These are phyloP conservation scores for Bradypodion pumilum DNA, from an alignment of 2,797 vertebrate genomes.

Conservation along the genomic window DNA sequence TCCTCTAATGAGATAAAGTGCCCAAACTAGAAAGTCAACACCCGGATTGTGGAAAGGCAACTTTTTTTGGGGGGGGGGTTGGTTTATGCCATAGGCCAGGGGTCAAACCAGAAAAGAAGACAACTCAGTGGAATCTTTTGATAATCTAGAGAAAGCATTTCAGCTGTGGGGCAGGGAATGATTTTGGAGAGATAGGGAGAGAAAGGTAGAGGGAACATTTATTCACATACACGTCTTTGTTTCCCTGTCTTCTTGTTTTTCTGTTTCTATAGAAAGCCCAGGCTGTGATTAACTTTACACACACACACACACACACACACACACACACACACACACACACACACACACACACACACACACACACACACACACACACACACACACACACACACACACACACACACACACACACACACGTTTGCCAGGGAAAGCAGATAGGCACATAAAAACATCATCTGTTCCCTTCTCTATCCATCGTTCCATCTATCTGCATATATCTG, in stretches of 20 bases:
- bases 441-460: background rate
- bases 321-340: too few relatives aligned
- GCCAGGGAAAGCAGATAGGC: background rate
- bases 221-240: constrained; percentile 9
- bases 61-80: background rate
- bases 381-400: background rate
- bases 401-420: background rate
- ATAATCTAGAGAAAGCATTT: constrained; percentile 34
- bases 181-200: constrained; percentile 12
- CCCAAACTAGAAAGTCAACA: constrained; percentile 26
- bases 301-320: background rate
- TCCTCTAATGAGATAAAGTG: constrained; percentile 58
- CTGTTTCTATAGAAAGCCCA: too few relatives aligned
- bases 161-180: constrained; percentile 1
- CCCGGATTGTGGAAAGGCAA: background rate
- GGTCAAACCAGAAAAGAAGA: constrained; percentile 4
- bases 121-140: background rate
- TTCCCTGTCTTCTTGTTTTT: constrained; percentile 22
- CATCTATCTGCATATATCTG: background rate
- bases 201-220: background rate
- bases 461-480: background rate
- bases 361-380: too few relatives aligned
- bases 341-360: background rate
- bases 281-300: too few relatives aligned
- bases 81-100: background rate